Evolutionary conservation across 2,888 invertebrate genomes (phyloP).

Genomic region (Drosophila paracracens): DNA sequence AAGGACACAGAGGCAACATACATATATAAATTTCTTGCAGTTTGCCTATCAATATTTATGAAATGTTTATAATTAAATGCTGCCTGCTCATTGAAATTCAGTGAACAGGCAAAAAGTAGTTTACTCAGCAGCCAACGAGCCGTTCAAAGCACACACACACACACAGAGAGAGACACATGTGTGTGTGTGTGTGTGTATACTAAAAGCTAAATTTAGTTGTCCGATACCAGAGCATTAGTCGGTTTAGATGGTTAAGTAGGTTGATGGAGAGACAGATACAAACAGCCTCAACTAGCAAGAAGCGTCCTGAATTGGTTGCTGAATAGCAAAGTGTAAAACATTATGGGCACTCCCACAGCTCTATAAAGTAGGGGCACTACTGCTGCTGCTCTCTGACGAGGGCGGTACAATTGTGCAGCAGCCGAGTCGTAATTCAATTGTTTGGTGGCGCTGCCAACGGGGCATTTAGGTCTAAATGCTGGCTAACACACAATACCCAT

Average conservation of each 20-base stretch:
- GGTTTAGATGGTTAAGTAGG: conserved; percentile 14
- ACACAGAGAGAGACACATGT: neutral
- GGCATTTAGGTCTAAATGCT: conserved; percentile 68
- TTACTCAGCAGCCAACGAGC: conserved; percentile 53
- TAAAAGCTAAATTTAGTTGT: conserved; percentile 64
- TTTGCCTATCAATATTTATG: conserved; percentile 32
- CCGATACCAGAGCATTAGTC: conserved; percentile 24
- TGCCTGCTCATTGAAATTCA: conserved; percentile 67
- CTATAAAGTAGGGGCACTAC: neutral
- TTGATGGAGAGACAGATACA: conserved; percentile 16
- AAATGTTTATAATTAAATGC: conserved; percentile 66
- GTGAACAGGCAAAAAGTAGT: conserved; percentile 75
- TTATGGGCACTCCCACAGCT: neutral
- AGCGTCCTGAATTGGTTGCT: conserved; percentile 51
- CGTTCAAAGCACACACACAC: conserved; percentile 25
- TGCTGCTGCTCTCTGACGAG: neutral
- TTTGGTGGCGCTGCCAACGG: conserved; percentile 57
- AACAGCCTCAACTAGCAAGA: conserved; percentile 46
- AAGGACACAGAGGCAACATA: neutral
- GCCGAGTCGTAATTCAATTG: conserved; percentile 69
- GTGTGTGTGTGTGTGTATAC: neutral
- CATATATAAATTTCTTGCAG: neutral
- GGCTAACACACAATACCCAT: conserved; percentile 73
- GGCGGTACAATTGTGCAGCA: conserved; percentile 45
- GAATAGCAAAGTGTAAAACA: conserved; percentile 36